A percentile compares a stretch with the other conserved stretches of the same genome.
Evolutionary conservation across 2,797 vertebrate species (phyloP).

Genomic region (Channa striata): DNA sequence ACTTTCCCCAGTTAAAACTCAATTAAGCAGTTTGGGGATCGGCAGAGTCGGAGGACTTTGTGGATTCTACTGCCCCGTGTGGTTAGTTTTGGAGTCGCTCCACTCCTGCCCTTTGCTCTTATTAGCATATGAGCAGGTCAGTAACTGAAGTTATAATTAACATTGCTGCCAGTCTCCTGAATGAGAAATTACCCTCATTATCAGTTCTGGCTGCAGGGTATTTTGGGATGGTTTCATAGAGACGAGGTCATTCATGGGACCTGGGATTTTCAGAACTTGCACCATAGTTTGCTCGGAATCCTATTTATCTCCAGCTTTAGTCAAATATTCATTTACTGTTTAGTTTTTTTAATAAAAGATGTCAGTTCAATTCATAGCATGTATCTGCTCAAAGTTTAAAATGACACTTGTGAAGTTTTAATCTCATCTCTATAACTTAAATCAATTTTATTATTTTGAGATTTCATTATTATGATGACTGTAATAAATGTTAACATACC

Average conservation of each 20-base stretch:
- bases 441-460: too few relatives aligned
- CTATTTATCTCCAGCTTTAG: slow-evolving; percentile 13
- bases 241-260: not conserved
- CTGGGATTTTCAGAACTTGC: not conserved
- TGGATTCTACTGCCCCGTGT: slow-evolving; percentile 85
- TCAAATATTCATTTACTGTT: not conserved
- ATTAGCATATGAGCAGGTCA: slow-evolving; percentile 62
- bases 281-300: not conserved
- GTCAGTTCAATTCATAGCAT: not conserved
- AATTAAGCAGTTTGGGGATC: slow-evolving; percentile 60
- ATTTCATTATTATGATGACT: not conserved
- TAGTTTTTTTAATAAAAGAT: not conserved
- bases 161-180: not conserved
- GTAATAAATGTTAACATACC: not conserved
- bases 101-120: slow-evolving; percentile 46
- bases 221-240: slow-evolving; percentile 9
- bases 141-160: slow-evolving; percentile 37
- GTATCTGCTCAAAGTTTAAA: slow-evolving; percentile 13
- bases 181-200: not conserved
- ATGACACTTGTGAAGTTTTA: not conserved
- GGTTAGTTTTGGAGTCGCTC: slow-evolving; percentile 62
- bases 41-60: slow-evolving; percentile 79
- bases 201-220: not conserved
- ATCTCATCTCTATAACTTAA: not conserved
- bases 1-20: slow-evolving; percentile 48